Conservation (phyloP, 2,797 vertebrate genomes). For the Cirrhinus mrigala region DNA sequence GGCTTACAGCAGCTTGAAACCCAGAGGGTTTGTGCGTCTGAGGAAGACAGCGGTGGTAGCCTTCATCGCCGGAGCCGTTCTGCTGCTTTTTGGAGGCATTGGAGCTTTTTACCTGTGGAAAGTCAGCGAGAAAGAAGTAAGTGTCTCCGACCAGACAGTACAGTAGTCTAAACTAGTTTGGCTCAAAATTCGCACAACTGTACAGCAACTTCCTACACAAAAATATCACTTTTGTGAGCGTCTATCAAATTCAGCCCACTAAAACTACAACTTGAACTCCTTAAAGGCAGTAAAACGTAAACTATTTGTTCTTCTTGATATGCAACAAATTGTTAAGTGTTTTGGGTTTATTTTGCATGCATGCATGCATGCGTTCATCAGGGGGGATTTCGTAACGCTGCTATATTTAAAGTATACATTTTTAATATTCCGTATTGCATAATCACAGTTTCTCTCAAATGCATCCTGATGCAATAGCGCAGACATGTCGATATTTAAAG, state of each 20-base stretch:
- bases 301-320: neutral
- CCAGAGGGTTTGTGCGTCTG: constrained; percentile 73
- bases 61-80: constrained; percentile 78
- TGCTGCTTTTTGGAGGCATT: constrained; percentile 88
- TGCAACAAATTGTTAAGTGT: constrained; percentile 3
- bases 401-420: constrained; percentile 9
- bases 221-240: neutral
- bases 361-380: neutral
- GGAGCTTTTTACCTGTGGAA: constrained; percentile 93
- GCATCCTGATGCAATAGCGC: neutral
- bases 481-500: neutral
- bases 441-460: neutral
- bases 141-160: constrained; percentile 60
- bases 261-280: neutral
- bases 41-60: constrained; percentile 83
- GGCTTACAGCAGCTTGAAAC: constrained; percentile 75
- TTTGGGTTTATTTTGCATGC: constrained; percentile 8
- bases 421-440: neutral
- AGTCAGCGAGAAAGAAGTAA: constrained; percentile 86
- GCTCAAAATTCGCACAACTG: neutral
- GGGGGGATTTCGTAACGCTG: neutral
- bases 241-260: neutral
- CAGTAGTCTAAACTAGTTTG: neutral
- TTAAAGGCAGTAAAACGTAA: neutral
- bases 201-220: neutral